Base-by-base conservation (phyloP, 2,797 vertebrate species). In the Dendrocincla tyrannina region DNA sequence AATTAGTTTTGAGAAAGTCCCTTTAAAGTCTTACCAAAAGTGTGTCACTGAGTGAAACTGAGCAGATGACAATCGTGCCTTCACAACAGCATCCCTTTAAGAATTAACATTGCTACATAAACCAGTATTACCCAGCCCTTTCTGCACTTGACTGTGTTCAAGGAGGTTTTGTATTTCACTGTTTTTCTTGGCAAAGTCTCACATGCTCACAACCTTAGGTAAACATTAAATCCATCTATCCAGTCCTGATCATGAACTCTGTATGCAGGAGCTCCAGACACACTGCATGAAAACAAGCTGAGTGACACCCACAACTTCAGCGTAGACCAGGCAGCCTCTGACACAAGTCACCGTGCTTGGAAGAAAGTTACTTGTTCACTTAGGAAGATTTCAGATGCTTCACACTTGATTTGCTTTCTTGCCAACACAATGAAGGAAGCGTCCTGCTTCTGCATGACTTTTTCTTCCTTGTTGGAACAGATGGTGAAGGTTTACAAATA, bases 381-480 rank as follows among this genome's bases (percentile, higher is more conserved):
- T 56, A 37, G 42, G 55, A 82, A 88, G 50, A 55, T 11, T 90
- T 91, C 86, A 88, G 62, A 92, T 95, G 92, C 62, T 88, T 76
- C 50, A 22, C 17, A 55, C 44, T 63, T 63, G 30, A 82, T 90
- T 75, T 56, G 18, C 23, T 52, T 77, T 88, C 84, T 68, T 81
- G 82, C 83, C 66, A 85, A 52, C 76, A 94, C 59, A 92, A 96
- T 95, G 92, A 97, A 78, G 89, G 97, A 97, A 97, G 96, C 92
- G 95, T 91, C 94, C 46, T 97, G 97, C 87, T 97, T 97, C 93
- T 98, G 97, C 67, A 85, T 83, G 55, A 93, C 86, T 95, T 95
- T 96, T 95, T 95, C 95, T 95, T 97, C 97, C 95, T 91, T 97
- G 87, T 98, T 97, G 96, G 91, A 98, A 91, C 97, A 97, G 94